Percentiles rank a stretch among this genome's conserved stretches.
phyloP scores from a whole-genome alignment of 2,113 vertebrate species.

The Sclerurus mexicanus region DNA sequence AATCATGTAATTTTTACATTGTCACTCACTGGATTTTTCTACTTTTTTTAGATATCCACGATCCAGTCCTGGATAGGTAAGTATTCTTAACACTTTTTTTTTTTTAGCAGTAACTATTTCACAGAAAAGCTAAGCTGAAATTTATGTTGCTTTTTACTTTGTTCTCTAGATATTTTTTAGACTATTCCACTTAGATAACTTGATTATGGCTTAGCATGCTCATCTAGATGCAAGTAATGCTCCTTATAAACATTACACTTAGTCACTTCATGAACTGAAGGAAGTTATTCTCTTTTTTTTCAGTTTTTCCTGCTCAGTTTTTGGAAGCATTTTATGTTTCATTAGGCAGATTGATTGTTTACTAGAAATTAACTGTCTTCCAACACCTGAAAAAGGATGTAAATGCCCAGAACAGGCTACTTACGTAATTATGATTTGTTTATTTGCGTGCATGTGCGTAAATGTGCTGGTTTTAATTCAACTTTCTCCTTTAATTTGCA shows the following conservation, averaged over 20 bases:
- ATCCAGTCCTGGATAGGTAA: conserved; percentile 34
- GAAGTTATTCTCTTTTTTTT: not conserved
- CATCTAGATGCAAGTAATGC: not conserved
- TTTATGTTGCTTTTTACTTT: not conserved
- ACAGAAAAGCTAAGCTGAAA: not conserved
- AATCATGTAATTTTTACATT: not conserved
- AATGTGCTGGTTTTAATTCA: conserved; percentile 54
- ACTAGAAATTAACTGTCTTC: not conserved
- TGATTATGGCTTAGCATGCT: not conserved
- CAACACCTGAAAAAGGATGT: not conserved
- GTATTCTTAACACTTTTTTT: not conserved
- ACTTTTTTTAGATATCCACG: not conserved
- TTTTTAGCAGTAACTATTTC: not conserved
- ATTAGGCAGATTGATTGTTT: not conserved
- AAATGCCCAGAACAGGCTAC: not conserved
- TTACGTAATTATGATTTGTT: not conserved
- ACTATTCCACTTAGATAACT: not conserved
- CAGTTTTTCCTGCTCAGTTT: not conserved
- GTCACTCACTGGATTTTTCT: not conserved
- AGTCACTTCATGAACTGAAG: not conserved
- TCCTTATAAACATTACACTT: not conserved
- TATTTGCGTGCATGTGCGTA: conserved; percentile 10
- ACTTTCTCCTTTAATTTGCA: conserved; percentile 68
- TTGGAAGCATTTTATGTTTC: not conserved
- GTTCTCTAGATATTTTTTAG: not conserved